These are phyloP conservation scores for Polydrusus pterygomalis DNA, from an alignment of 2,888 invertebrate species.

Conservation along the genomic window DNA sequence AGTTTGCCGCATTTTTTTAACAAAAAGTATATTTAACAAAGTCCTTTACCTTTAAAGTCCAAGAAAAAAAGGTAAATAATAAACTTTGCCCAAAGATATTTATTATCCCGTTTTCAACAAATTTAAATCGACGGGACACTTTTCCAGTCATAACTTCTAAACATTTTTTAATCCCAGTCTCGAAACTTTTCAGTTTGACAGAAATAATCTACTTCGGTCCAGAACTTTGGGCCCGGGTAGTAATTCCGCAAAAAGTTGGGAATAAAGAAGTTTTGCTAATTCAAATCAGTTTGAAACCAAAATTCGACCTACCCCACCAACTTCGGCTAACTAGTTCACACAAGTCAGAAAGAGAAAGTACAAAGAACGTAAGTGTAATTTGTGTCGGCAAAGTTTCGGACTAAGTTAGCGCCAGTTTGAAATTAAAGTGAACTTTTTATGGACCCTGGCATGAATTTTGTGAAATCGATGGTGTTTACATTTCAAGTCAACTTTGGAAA, in stretches of 20 bases:
- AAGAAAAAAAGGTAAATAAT: conserved; percentile 33
- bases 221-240: conserved; percentile 44
- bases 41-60: not conserved
- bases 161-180: conserved; percentile 50
- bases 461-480: conserved; percentile 71
- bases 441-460: conserved; percentile 70
- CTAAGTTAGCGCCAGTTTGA: conserved; percentile 70
- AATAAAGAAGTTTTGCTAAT: conserved; percentile 67
- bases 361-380: conserved; percentile 72
- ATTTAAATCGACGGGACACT: conserved; percentile 50
- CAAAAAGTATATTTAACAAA: not conserved
- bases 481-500: conserved; percentile 56
- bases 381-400: conserved; percentile 71
- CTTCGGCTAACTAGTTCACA: conserved; percentile 69
- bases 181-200: conserved; percentile 50
- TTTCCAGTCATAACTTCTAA: conserved; percentile 43
- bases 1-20: too few relatives aligned
- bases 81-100: conserved; percentile 40
- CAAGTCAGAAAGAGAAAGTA: conserved; percentile 72
- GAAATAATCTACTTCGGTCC: conserved; percentile 49
- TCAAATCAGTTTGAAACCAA: conserved; percentile 66
- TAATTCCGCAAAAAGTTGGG: conserved; percentile 56
- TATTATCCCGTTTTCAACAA: conserved; percentile 42
- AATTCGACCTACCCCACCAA: conserved; percentile 71
- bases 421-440: conserved; percentile 72